Conservation (phyloP, 2,888 invertebrate genomes). For the Flexamia atlantica region DNA sequence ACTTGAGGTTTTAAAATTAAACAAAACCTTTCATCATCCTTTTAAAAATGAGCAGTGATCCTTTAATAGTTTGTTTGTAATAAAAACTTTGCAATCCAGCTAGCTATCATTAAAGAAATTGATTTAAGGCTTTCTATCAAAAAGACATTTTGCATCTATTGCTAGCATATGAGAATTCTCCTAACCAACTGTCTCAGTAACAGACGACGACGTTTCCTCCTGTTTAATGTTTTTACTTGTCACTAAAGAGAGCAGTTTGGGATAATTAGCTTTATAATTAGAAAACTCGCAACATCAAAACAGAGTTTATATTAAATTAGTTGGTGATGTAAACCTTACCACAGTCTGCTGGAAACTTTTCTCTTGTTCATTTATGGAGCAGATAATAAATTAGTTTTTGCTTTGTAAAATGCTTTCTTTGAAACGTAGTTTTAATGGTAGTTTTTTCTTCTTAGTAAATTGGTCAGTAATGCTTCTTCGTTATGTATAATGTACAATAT, state of each 20-base stretch:
- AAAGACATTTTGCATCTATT: no score
- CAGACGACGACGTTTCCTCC: neutral
- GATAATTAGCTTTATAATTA: constrained; percentile 54
- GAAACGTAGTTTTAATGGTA: neutral
- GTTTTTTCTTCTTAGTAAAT: neutral
- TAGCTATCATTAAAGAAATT: no score
- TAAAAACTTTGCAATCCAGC: no score
- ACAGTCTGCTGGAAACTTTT: neutral
- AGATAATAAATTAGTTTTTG: neutral
- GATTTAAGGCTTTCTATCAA: no score
- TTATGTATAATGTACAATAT: neutral
- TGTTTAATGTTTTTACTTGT: neutral
- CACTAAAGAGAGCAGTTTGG: neutral
- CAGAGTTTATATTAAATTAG: constrained; percentile 49
- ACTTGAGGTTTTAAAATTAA: no score
- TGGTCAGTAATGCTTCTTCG: neutral
- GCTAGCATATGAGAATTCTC: no score
- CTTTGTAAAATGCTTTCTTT: neutral
- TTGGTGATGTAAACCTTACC: constrained; percentile 37
- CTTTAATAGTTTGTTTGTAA: no score
- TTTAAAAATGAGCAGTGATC: no score
- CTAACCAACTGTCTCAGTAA: no score
- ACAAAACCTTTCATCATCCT: no score
- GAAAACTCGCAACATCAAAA: constrained; percentile 46
- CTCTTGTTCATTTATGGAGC: neutral